phyloP scores from a whole-genome alignment of 64 coral and sea anemone species.

The Pocillopora verrucosa region DNA sequence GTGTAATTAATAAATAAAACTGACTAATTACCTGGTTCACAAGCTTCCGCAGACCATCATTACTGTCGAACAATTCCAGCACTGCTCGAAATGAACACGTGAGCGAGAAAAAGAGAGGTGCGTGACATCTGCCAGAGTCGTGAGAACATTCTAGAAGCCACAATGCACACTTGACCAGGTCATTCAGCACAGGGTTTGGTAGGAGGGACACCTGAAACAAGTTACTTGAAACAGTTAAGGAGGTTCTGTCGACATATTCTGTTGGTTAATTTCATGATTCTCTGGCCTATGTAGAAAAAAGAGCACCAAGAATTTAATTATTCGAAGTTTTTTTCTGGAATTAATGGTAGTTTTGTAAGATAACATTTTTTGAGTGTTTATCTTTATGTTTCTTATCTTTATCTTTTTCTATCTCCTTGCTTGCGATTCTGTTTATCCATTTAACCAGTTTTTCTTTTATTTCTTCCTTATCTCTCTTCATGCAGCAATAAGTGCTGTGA shows the following conservation, averaged over 20 bases:
- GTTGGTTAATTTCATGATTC: no score
- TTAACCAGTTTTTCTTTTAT: no score
- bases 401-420: no score
- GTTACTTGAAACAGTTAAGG: not conserved
- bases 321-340: no score
- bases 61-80: conserved; percentile 82
- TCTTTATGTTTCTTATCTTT: no score
- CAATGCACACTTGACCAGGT: conserved; percentile 85
- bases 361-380: no score
- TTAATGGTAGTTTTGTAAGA: no score
- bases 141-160: conserved; percentile 98
- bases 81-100: conserved; percentile 94
- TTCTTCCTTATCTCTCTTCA: no score
- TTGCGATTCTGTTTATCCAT: no score
- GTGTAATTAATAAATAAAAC: not conserved
- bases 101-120: conserved; percentile 84
- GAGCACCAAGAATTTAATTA: no score
- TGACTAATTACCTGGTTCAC: conserved; percentile 78
- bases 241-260: not conserved
- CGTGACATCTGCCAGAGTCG: conserved; percentile 92
- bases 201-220: conserved; percentile 81
- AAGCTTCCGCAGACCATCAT: conserved; percentile 90
- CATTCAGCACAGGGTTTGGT: conserved; percentile 81
- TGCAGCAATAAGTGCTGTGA: no score
- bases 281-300: no score